Evolutionary conservation across 1,140 invertebrate genomes (phyloP), one percentile per base, ranked within the genome.

Genomic region (Drosophila orosa): DNA sequence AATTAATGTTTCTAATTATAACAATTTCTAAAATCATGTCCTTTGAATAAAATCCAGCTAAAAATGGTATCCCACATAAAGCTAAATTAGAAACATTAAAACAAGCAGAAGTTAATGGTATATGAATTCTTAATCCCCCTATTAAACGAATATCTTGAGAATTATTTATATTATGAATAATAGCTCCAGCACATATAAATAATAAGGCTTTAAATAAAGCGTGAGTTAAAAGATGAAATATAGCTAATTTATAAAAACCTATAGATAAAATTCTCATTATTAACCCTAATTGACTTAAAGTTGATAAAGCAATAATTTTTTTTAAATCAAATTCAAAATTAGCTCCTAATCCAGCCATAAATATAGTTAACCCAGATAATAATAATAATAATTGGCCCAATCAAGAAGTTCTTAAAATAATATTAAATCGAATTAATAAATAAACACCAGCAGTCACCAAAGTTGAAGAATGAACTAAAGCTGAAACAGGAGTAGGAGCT

Each of bases 401-500:
- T 75, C 62, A 78, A 40, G 67, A 80, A 76, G 76, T 50, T 65
- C 40, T 60, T 72, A 93, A 90, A 63, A 92, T 67, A 80, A 78
- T 65, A 93, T 93, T 92, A 93, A 94, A 94, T 8, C 93, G 95
- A 94, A 96, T 94, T 92, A 95, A 85, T 92, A 96, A 93, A 94
- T 95, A 96, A 71, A 96, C 93, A 0, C 95, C 95, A 0, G 95
- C 95, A 33, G 95, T 95, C 0, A 96, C 95, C 83, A 96, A 93
- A 69, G 95, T 96, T 29, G 95, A 96, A 73, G 95, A 96, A 94
- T 96, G 95, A 91, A 96, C 95, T 92, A 96, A 94, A 50, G 95
- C 93, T 48, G 95, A 95, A 74, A 96, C 93, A 42, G 95, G 94
- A 15, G 95, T 95, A 40, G 95, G 95, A 40, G 95, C 95, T 2